These are phyloP conservation scores for Helleia helle DNA, from an alignment of 2,888 invertebrate genomes.

Conservation along the genomic window DNA sequence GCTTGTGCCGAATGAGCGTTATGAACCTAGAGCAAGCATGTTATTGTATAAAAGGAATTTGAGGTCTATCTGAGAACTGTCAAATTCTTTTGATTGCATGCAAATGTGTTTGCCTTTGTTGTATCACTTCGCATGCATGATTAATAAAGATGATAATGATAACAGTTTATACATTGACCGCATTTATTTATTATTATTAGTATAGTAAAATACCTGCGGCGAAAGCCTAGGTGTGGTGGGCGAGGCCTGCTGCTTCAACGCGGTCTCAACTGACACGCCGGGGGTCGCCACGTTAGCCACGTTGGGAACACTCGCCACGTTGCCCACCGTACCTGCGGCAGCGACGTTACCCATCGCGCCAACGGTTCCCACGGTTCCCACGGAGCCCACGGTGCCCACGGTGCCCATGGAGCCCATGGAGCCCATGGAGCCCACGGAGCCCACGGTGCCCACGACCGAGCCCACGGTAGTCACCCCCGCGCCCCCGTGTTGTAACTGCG, in stretches of 20 bases:
- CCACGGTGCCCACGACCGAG: too few species aligned
- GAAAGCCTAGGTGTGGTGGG: conserved; percentile 56
- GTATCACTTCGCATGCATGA: too few species aligned
- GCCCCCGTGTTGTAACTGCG: conserved; percentile 76
- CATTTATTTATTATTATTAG: too few species aligned
- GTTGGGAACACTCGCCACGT: conserved; percentile 25
- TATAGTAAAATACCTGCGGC: conserved; percentile 55
- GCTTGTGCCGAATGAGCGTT: conserved; percentile 44
- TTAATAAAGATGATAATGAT: too few species aligned
- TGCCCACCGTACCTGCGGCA: conserved; percentile 28
- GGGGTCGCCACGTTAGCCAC: conserved; percentile 24
- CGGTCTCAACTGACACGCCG: conserved; percentile 37
- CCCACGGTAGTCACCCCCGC: too few species aligned
- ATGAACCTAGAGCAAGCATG: conserved; percentile 26
- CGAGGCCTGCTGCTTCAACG: conserved; percentile 57
- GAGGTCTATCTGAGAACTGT: too few species aligned
- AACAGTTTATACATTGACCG: too few species aligned
- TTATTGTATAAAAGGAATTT: too few species aligned
- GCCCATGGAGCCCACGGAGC: too few species aligned
- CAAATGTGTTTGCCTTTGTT: too few species aligned
- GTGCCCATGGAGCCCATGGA: conserved; percentile 33
- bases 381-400: conserved; percentile 31
- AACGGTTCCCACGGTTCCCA: conserved; percentile 28
- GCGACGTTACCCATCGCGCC: conserved; percentile 30
- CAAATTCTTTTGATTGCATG: too few species aligned